Base-by-base conservation (phyloP, 2,797 vertebrate species). In the Arctocebus calabarensis region DNA sequence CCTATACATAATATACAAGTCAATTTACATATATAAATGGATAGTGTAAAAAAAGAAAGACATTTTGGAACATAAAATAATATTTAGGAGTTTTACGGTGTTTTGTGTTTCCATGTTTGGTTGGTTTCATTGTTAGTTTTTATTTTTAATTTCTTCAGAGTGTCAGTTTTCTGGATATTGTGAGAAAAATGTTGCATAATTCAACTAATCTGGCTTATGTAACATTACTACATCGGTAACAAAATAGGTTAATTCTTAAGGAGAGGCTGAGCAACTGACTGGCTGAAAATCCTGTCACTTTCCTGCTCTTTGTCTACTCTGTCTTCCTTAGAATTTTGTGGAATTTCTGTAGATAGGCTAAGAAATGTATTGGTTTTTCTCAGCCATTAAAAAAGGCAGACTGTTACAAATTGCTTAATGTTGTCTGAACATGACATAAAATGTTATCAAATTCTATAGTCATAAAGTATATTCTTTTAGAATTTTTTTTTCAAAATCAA, bases 401-500 rank as follows among this genome's bases (percentile, higher is more conserved):
- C 71, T 77, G 90, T 64, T 82, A 86, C 34, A 19, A 84, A 91
- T 79, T 43, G 93, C 34, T 81, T 13, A 88, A 88, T 6, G 40
- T 2, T 94, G 48, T 17, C 68, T 93, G 32, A 68, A 85, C 5
- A 83, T 17, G 89, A 79, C 2, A 32, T 87, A 84, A 74, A 34
- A 23, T 1, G 37, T 77, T 85, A 71, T 87, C 89, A 64, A 90
- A 29, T 66, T 73, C 62, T 88, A 66, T 91, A 64, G 13, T 71
- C 45, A 87, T 75, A 74, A 29, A 75, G 22, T 5, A 34, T 59
- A 89, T 68, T 93, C 22, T 52, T 89, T 43, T 32, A 74, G 40
- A 94, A 16, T 34, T 64, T 88, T 94, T 94, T 94, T 94, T 40
- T 92, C 23, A 86, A 40, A 93, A 79, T 57, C 88, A 20, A 89